Conservation (phyloP, 53 echinoderm and acorn worm species). For the Glandiceps talaboti region DNA sequence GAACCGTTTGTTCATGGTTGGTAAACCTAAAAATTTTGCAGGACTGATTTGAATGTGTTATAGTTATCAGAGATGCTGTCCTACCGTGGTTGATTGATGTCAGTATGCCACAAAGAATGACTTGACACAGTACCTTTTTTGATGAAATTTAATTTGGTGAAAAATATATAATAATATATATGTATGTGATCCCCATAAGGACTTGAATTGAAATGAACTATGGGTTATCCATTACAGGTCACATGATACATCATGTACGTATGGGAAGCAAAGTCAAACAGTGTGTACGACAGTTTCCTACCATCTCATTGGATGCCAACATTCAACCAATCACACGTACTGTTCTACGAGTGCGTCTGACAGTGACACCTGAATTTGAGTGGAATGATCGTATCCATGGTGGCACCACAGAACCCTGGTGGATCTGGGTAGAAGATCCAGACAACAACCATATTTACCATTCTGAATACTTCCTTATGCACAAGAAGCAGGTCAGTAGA, state of each 20-base stretch:
- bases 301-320: slow-evolving; percentile 70
- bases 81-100: too few relatives aligned
- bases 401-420: slow-evolving; percentile 88
- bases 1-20: too few relatives aligned
- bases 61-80: too few relatives aligned
- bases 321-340: slow-evolving; percentile 97
- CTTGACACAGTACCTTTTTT: too few relatives aligned
- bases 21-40: too few relatives aligned
- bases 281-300: slow-evolving; percentile 64
- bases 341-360: slow-evolving; percentile 71
- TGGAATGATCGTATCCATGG: slow-evolving; percentile 95
- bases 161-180: too few relatives aligned
- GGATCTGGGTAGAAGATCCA: slow-evolving; percentile 98
- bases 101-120: too few relatives aligned
- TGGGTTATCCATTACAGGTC: slow-evolving; percentile 32
- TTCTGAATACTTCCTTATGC: slow-evolving; percentile 92
- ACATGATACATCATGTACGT: slow-evolving; percentile 66
- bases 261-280: slow-evolving; percentile 65
- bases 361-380: slow-evolving; percentile 63
- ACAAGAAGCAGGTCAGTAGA: slow-evolving; percentile 83
- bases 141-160: too few relatives aligned
- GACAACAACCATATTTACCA: slow-evolving; percentile 98
- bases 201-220: too few relatives aligned
- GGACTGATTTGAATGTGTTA: too few relatives aligned
- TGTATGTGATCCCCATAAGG: too few relatives aligned